Percentiles rank a stretch among this genome's conserved stretches.
Conservation (phyloP, 2,113 vertebrate species). For the Anseranas semipalmata region DNA sequence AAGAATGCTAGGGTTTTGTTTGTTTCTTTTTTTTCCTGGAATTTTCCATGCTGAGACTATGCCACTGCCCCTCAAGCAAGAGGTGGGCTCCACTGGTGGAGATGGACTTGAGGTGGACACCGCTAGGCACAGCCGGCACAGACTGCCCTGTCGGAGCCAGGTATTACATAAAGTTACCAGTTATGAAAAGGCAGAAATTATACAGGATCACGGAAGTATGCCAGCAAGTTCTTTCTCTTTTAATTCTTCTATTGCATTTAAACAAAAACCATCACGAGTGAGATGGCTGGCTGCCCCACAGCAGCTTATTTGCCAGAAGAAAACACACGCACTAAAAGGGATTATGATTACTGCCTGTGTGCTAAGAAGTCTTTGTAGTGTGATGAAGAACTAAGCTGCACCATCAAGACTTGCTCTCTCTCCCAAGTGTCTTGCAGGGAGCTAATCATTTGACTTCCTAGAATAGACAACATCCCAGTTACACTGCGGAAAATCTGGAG, state of each 20-base stretch:
- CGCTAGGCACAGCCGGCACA: background rate
- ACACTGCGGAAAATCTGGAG: background rate
- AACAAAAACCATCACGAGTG: background rate
- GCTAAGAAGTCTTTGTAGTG: background rate
- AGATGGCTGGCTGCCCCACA: background rate
- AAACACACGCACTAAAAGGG: background rate
- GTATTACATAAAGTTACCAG: background rate
- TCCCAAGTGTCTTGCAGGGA: background rate
- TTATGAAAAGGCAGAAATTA: background rate
- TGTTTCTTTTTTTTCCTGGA: background rate
- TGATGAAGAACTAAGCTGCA: background rate
- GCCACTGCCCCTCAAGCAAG: background rate
- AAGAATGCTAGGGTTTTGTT: background rate
- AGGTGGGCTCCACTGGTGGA: background rate
- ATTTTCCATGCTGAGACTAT: background rate
- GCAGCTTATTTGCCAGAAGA: background rate
- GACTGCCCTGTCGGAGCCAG: background rate
- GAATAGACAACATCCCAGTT: background rate
- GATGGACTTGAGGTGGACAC: background rate
- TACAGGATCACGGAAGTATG: background rate
- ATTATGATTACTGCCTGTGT: background rate
- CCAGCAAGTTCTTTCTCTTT: background rate
- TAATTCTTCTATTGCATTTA: background rate
- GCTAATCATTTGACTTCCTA: background rate
- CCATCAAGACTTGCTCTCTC: background rate